These are phyloP conservation scores for Hycleus phaleratus DNA, from an alignment of 1,140 invertebrate genomes.

Conservation along the genomic window DNA sequence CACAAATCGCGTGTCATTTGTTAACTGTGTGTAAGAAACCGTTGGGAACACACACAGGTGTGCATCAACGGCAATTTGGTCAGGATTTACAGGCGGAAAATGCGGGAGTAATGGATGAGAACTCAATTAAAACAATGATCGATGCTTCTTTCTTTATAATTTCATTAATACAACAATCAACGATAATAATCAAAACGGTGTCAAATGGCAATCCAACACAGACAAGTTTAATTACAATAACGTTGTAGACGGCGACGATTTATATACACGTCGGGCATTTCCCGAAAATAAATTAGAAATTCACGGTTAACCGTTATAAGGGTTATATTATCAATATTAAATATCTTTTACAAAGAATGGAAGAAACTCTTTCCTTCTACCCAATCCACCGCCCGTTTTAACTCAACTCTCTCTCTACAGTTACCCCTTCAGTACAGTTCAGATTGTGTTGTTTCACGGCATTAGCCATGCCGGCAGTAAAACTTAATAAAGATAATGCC, in stretches of 20 bases:
- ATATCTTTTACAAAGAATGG: slow-evolving; percentile 22
- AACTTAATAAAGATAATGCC: slow-evolving; percentile 39
- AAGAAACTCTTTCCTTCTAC: too few relatives aligned
- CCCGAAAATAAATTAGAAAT: slow-evolving; percentile 31
- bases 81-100: slow-evolving; percentile 31
- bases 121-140: too few relatives aligned
- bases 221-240: slow-evolving; percentile 31
- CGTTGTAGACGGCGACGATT: slow-evolving; percentile 13
- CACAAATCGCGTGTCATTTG: slow-evolving; percentile 39
- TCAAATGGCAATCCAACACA: too few relatives aligned
- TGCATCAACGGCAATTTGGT: slow-evolving; percentile 34
- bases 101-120: background rate
- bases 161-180: too few relatives aligned
- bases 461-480: slow-evolving; percentile 29
- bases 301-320: slow-evolving; percentile 25
- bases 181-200: too few relatives aligned
- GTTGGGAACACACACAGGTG: slow-evolving; percentile 32
- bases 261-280: slow-evolving; percentile 26
- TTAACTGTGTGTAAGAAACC: slow-evolving; percentile 27
- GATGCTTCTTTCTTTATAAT: too few relatives aligned
- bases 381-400: too few relatives aligned
- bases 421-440: background rate
- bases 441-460: slow-evolving; percentile 22
- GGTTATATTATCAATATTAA: slow-evolving; percentile 38
- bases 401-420: too few relatives aligned